Evolutionary conservation across 2,113 vertebrate species (phyloP).

Genomic region (Pomatorhinus ruficollis): DNA sequence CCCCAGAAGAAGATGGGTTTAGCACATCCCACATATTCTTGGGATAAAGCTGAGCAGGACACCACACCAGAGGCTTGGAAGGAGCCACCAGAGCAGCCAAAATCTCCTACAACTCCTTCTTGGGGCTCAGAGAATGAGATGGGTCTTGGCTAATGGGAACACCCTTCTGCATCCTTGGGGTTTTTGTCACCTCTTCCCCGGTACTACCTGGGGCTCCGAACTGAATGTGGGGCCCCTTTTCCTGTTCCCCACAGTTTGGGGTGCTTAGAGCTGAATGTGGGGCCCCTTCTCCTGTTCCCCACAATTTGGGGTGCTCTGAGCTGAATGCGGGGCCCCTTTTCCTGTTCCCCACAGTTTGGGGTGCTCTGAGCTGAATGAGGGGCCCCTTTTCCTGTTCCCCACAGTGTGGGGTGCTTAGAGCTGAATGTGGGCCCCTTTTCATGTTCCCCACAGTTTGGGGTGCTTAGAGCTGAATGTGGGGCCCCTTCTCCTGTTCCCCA

Average conservation of each 20-base stretch:
- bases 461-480: too few relatives aligned
- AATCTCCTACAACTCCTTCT: not conserved
- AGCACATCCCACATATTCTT: not conserved
- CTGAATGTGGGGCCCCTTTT: not conserved
- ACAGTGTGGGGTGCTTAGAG: not conserved
- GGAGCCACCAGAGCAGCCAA: not conserved
- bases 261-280: not conserved
- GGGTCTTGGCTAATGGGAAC: not conserved
- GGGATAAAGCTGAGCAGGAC: not conserved
- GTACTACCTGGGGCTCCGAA: not conserved
- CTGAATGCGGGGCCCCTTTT: not conserved
- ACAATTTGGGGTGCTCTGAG: too few relatives aligned
- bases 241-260: not conserved
- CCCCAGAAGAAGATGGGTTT: not conserved
- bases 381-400: not conserved
- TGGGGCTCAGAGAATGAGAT: not conserved
- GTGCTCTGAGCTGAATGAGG: not conserved
- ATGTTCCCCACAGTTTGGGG: too few relatives aligned
- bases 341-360: not conserved
- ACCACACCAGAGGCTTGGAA: fast-evolving
- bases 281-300: not conserved
- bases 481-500: too few relatives aligned
- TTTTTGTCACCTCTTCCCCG: not conserved
- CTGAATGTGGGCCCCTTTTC: too few relatives aligned
- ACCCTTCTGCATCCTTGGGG: fast-evolving